Base-by-base conservation (phyloP, 2,888 invertebrate species). In the Miltochrista miniata region DNA sequence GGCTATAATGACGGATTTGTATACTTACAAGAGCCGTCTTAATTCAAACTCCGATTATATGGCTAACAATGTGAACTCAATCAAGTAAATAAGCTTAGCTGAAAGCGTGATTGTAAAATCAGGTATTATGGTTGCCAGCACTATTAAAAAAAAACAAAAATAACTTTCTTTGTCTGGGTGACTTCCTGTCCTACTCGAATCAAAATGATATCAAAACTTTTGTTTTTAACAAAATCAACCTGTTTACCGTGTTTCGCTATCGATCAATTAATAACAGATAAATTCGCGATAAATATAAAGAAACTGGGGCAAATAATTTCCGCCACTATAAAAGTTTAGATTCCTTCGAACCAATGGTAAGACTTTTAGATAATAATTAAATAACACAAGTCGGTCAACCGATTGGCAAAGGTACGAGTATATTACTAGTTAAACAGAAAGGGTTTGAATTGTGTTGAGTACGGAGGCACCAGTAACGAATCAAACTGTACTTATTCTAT, bases 381-480 rank as follows among this genome's bases (percentile, higher is more conserved):
- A 9, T 36, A 36, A 10, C 14, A 14, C 14, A 36, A 36, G 15
- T 36, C 62, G 36, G 36, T 36, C 36, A 36, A 14, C 36, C 9
- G 36, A 36, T 36, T 36, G 15, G 10, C 15, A 36, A 36, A 36
- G 15, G 36, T 36, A n/a, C n/a, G n/a, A n/a, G n/a, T n/a, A 36
- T 36, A 36, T 36, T 36, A 36, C 13, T 10, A 5, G 36, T 9
- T 3, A 10, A 14, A 14, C 14, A 0, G 1, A 36, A 10, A 36
- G 4, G 36, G 13, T 36, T 36, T 5, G 13, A 33, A 10, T 10
- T 33, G 11, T 14, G 8, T 9, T 13, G 10, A 36, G 9, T 9
- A 9, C 14, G 2, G 9, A 36, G 36, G 14, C 13, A 9, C 14
- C 13, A 36, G 9, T 7, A 8, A 15, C 9, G 10, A 13, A 15